Evolutionary conservation across 1,140 invertebrate species (phyloP).

Genomic region (Apis mellifera): DNA sequence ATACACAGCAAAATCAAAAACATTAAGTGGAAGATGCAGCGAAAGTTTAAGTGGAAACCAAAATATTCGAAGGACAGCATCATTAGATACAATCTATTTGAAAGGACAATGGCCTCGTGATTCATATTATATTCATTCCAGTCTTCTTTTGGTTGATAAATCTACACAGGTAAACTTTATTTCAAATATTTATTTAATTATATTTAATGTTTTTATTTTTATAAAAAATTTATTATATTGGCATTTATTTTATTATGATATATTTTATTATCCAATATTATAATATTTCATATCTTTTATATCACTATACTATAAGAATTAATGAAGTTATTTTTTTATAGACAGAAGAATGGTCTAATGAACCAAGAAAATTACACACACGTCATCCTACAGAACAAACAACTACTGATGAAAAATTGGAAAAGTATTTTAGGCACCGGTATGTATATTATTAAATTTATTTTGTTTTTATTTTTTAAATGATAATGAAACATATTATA

Average conservation of each 20-base stretch:
- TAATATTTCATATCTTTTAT: neutral
- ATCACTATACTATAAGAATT: constrained; percentile 13
- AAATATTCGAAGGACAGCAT: constrained; percentile 88
- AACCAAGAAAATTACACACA: constrained; percentile 80
- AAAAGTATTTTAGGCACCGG: constrained; percentile 82
- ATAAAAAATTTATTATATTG: neutral
- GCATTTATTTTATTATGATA: neutral
- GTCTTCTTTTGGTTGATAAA: constrained; percentile 87
- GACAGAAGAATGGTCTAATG: constrained; percentile 86
- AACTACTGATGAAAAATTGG: constrained; percentile 81
- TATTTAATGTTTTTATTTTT: neutral
- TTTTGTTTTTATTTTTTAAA: neutral
- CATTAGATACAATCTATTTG: constrained; percentile 89
- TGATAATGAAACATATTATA: neutral
- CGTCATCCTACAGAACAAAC: constrained; percentile 77
- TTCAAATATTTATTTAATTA: neutral
- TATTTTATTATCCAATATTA: neutral
- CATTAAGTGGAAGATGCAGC: constrained; percentile 80
- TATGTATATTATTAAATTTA: constrained; percentile 47
- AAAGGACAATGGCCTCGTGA: constrained; percentile 89
- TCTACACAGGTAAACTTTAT: constrained; percentile 85
- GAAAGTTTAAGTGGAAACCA: constrained; percentile 79
- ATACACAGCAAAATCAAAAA: constrained; percentile 84
- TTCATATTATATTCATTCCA: constrained; percentile 85
- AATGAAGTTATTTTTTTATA: constrained; percentile 63